phyloP scores from a whole-genome alignment of 2,113 vertebrate species.

The Eretmochelys imbricata region DNA sequence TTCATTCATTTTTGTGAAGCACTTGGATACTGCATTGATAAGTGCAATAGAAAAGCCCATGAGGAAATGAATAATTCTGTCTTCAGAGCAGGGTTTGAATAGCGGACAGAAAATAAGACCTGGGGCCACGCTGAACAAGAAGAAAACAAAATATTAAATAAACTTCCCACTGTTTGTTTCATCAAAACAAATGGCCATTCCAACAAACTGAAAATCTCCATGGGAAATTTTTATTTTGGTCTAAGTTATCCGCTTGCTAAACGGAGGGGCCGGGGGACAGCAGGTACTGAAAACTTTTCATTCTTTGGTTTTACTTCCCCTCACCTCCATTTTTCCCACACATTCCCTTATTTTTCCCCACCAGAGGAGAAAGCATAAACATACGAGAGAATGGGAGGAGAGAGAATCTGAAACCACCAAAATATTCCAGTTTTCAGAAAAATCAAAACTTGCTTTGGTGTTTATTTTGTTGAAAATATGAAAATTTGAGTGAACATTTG shows the following conservation, averaged over 20 bases:
- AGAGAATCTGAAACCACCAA: neutral
- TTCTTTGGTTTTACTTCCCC: slow-evolving; percentile 14
- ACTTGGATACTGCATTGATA: slow-evolving; percentile 72
- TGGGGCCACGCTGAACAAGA: slow-evolving; percentile 46
- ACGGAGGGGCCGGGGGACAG: neutral
- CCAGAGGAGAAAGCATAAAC: fast-evolving
- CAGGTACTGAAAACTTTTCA: neutral
- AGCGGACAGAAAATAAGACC: slow-evolving; percentile 66
- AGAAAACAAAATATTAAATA: slow-evolving; percentile 71
- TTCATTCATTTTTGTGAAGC: slow-evolving; percentile 75
- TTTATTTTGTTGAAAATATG: neutral
- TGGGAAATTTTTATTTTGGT: neutral
- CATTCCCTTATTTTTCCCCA: neutral
- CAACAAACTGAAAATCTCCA: slow-evolving; percentile 17
- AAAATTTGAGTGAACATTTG: neutral
- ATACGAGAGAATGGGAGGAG: neutral
- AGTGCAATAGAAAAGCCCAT: slow-evolving; percentile 73
- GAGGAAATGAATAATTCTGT: slow-evolving; percentile 76
- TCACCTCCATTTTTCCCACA: neutral
- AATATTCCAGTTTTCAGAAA: neutral
- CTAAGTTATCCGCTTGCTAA: neutral
- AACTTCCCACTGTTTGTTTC: slow-evolving; percentile 24
- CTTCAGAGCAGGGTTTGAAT: slow-evolving; percentile 69
- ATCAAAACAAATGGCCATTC: slow-evolving; percentile 43
- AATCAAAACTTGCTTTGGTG: neutral